Conservation (phyloP, 2,113 vertebrate species). For the Pheucticus melanocephalus region DNA sequence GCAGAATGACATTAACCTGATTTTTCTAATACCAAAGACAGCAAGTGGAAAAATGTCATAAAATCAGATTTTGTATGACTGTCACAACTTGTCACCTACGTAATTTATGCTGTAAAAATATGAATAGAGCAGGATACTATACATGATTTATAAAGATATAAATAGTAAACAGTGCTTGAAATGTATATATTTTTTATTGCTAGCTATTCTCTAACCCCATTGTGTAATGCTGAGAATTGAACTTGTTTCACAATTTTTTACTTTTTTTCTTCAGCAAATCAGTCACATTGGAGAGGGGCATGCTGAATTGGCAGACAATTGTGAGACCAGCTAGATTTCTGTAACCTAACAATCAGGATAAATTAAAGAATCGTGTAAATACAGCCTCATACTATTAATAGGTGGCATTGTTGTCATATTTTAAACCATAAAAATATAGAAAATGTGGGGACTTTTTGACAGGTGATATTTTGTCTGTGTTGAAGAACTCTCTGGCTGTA, state of each 20-base stretch:
- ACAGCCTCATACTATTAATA: not conserved
- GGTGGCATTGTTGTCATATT: not conserved
- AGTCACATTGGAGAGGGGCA: not conserved
- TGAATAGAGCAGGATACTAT: constrained; percentile 25
- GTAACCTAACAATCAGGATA: not conserved
- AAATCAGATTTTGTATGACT: constrained; percentile 58
- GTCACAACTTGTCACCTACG: constrained; percentile 45
- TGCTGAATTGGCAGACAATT: not conserved
- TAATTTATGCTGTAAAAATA: constrained; percentile 65
- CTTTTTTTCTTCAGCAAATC: not conserved
- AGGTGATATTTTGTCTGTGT: not conserved
- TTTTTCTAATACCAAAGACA: constrained; percentile 21
- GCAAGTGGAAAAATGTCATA: constrained; percentile 20
- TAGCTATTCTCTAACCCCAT: not conserved
- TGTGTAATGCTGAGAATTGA: not conserved
- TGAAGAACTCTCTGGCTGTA: not conserved
- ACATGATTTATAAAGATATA: constrained; percentile 63
- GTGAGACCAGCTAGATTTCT: not conserved
- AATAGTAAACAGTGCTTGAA: constrained; percentile 54
- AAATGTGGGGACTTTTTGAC: not conserved
- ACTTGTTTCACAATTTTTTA: constrained; percentile 5
- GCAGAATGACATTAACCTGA: constrained; percentile 7
- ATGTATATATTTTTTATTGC: constrained; percentile 15
- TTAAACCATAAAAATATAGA: not conserved
- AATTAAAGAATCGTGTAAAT: not conserved